Percentiles rank a stretch among this genome's conserved stretches.
These are phyloP conservation scores for Pachymerium ferrugineum DNA, from an alignment of 2,888 invertebrate species.

Conservation along the genomic window DNA sequence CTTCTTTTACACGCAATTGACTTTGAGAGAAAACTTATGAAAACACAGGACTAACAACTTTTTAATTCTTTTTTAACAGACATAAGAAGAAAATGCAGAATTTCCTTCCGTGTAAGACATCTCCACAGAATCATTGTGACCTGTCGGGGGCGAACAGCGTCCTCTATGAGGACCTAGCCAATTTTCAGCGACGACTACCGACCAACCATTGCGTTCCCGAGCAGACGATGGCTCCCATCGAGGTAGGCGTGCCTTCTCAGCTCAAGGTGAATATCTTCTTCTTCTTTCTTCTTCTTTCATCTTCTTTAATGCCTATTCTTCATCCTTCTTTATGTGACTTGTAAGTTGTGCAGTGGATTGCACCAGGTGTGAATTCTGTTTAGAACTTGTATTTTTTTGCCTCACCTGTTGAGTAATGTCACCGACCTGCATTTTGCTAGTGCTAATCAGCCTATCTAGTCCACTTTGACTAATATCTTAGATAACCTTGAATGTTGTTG, in stretches of 20 bases:
- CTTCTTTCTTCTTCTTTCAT: constrained; percentile 18
- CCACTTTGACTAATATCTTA: background rate
- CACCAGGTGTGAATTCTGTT: too few relatives aligned
- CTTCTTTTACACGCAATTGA: constrained; percentile 6
- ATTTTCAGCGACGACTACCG: constrained; percentile 38
- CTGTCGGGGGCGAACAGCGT: constrained; percentile 38
- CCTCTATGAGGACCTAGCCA: constrained; percentile 40
- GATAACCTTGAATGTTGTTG: constrained; percentile 10
- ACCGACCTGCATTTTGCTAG: background rate
- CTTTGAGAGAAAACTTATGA: background rate
- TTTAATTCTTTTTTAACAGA: constrained; percentile 34
- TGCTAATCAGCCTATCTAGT: background rate
- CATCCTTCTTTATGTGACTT: background rate
- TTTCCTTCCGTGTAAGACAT: constrained; percentile 40
- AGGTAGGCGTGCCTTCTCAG: constrained; percentile 37
- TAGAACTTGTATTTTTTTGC: too few relatives aligned
- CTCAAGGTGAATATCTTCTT: constrained; percentile 31
- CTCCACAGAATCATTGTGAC: constrained; percentile 38
- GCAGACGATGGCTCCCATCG: constrained; percentile 39
- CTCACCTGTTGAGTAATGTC: background rate
- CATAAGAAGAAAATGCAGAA: constrained; percentile 41
- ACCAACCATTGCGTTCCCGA: constrained; percentile 38
- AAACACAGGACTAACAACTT: background rate
- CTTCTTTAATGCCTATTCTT: background rate
- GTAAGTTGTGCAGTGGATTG: background rate